Evolutionary conservation across 2,797 vertebrate genomes (phyloP), one percentile per base, ranked within the genome.

Genomic region (Enteromius unitaeniatus): DNA sequence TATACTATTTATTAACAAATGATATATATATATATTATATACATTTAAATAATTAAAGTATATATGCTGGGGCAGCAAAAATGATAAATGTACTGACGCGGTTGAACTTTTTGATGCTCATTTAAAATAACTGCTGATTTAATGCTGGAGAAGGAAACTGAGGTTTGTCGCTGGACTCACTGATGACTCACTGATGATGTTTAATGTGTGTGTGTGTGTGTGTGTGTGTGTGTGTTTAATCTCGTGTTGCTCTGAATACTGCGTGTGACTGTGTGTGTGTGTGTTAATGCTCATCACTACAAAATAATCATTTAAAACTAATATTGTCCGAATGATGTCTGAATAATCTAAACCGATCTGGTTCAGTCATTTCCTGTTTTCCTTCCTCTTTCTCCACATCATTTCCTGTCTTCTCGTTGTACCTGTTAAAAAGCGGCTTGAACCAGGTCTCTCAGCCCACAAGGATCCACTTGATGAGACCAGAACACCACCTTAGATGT

Each of bases 111-210:
- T 49, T 17, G 26, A 73, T 1, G 45, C 8, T 19, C 53, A 1
- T 55, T 55, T 49, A 49, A 72, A n/a, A 19, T 49, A 28, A 3
- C 15, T 13, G 26, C 28, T 15, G 60, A 64, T 73, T 4, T 19
- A 40, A 3, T 34, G 15, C 78, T 79, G 78, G 31, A 68, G 47
- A 55, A 79, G 64, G 78, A 55, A 79, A 3, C n/a, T 2, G 45
- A 67, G 19, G 42, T 79, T 53, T 79, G 45, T 9, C 0, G 45
- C 77, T n/a, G 60, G 45, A 79, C 62, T 78, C 42, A 15, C 69
- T 19, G 49, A 75, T 42, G 34, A 2, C 15, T 58, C 21, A n/a
- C n/a, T n/a, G n/a, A n/a, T n/a, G n/a, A n/a, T 0, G 73, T 40
- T 17, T 40, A 26, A n/a, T 53, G 49, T 14, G n/a, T 21, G 17